These are phyloP conservation scores for Resseliella maxima DNA, from an alignment of 2,888 invertebrate genomes.

Conservation along the genomic window DNA sequence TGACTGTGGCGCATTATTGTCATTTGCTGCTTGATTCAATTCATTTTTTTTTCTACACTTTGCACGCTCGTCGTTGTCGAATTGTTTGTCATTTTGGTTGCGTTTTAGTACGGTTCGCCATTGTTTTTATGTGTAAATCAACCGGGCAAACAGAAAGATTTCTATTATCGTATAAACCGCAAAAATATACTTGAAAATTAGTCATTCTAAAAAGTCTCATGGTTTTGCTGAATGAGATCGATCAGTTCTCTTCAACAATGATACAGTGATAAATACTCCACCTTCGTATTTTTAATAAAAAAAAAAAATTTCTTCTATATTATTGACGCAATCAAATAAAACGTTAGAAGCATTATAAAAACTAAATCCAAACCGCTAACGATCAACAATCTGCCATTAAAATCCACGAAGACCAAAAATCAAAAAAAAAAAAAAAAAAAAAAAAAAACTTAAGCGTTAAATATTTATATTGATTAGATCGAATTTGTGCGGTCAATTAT, in stretches of 20 bases:
- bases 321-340: too few relatives aligned
- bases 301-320: too few relatives aligned
- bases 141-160: neutral
- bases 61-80: neutral
- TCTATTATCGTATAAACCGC: constrained; percentile 25
- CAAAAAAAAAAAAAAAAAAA: neutral
- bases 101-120: neutral
- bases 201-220: constrained; percentile 44
- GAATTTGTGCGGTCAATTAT: constrained; percentile 23
- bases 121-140: constrained; percentile 34
- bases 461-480: constrained; percentile 36
- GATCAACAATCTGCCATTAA: too few relatives aligned
- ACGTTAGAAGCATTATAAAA: neutral
- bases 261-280: too few relatives aligned
- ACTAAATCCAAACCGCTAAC: too few relatives aligned
- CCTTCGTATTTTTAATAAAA: too few relatives aligned
- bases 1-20: neutral
- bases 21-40: constrained; percentile 15
- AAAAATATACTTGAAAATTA: neutral
- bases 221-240: constrained; percentile 24
- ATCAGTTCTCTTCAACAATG: neutral
- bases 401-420: neutral
- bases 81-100: constrained; percentile 42
- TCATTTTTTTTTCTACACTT: neutral
- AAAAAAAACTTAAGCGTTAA: neutral